phyloP scores from a whole-genome alignment of 2,113 vertebrate genomes.

The Nothoprocta pentlandii region DNA sequence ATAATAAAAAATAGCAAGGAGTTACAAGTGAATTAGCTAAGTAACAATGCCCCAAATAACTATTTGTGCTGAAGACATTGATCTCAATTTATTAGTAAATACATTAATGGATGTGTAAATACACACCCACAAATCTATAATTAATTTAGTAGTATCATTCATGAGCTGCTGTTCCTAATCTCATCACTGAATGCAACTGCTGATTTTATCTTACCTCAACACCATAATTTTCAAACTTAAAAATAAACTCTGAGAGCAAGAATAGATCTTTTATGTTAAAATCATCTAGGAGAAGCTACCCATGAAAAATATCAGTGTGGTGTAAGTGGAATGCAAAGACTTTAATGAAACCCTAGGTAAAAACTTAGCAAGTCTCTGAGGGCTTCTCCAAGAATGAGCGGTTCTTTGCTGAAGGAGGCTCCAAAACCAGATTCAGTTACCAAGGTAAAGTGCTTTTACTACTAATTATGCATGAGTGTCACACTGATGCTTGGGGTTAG shows the following conservation, averaged over 20 bases:
- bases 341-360: slow-evolving; percentile 64
- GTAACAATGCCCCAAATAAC: neutral
- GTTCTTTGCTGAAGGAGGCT: slow-evolving; percentile 32
- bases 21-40: slow-evolving; percentile 30
- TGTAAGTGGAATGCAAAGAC: slow-evolving; percentile 35
- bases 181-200: slow-evolving; percentile 1
- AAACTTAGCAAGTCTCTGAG: slow-evolving; percentile 36
- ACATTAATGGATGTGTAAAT: neutral
- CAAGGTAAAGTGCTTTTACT: slow-evolving; percentile 15
- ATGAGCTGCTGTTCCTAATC: neutral
- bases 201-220: slow-evolving; percentile 21
- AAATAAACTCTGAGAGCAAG: slow-evolving; percentile 50
- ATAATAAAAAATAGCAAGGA: neutral
- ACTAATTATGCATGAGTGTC: slow-evolving; percentile 6
- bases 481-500: neutral
- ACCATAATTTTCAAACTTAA: slow-evolving; percentile 43
- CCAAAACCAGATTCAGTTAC: slow-evolving; percentile 20
- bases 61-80: neutral
- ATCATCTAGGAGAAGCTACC: slow-evolving; percentile 2
- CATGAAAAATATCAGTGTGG: neutral
- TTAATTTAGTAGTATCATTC: neutral
- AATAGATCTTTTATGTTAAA: slow-evolving; percentile 46
- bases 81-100: neutral
- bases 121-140: neutral
- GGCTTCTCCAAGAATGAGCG: slow-evolving; percentile 39